These are phyloP conservation scores for Nautilus pompilius DNA, from an alignment of 1,140 invertebrate genomes.

Conservation along the genomic window DNA sequence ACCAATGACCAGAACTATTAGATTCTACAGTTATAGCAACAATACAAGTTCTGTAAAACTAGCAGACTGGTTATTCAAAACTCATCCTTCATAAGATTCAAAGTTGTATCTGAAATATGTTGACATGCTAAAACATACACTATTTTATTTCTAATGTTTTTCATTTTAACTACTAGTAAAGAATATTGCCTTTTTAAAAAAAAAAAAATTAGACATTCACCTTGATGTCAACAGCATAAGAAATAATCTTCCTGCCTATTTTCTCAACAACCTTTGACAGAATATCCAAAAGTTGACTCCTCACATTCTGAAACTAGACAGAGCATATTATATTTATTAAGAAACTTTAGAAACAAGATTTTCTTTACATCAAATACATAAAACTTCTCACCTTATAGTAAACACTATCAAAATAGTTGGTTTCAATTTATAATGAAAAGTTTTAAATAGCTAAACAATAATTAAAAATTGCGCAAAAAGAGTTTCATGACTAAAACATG, in stretches of 20 bases:
- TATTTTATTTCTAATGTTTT: background rate
- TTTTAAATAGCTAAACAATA: no score
- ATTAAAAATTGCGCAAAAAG: no score
- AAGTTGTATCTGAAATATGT: background rate
- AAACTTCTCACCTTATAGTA: no score
- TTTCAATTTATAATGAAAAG: no score
- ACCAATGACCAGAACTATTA: background rate
- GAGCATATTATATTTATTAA: no score
- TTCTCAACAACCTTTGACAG: slow-evolving; percentile 36
- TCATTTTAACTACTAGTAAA: background rate
- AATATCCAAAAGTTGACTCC: slow-evolving; percentile 33
- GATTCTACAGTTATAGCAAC: background rate
- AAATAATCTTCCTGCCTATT: slow-evolving; percentile 35
- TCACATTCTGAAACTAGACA: slow-evolving; percentile 38
- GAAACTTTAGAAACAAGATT: no score
- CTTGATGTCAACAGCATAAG: slow-evolving; percentile 48
- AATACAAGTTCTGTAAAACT: background rate
- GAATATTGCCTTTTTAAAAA: background rate
- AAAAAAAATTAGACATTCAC: slow-evolving; percentile 16
- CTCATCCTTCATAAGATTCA: background rate
- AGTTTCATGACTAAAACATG: no score
- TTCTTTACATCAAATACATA: no score
- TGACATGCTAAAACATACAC: background rate
- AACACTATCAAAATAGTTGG: no score
- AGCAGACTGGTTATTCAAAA: background rate